Evolutionary conservation across 2,113 vertebrate species (phyloP), one percentile per base, ranked within the genome.

Genomic region (Misgurnus anguillicaudatus): DNA sequence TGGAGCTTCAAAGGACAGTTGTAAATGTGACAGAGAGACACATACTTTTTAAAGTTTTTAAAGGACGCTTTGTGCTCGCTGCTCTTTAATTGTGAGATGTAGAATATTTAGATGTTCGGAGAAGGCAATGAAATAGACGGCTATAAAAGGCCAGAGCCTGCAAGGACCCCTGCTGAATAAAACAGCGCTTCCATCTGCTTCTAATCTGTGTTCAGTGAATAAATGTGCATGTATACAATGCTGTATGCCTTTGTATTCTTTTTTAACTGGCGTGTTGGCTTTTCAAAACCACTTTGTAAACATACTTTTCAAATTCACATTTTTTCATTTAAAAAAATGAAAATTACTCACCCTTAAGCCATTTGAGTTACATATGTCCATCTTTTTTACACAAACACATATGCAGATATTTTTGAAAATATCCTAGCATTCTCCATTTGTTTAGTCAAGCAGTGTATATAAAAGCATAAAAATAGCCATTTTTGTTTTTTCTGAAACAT

Each of bases 111-210:
- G 51, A 71, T 82, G 48, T 53, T 42, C 48, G 36, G 60, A 36
- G 21, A 77, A 65, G 58, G 65, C 60, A 48, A 31, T 57, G 41
- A 71, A 60, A 72, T 62, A 47, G 51, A 21, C 0, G 16, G 42
- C 21, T 63, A 51, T 81, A 79, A 82, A 64, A 63, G 72, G 41
- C 72, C 39, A 47, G 21, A 61, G 13, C 38, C 39, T 75, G 53
- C 62, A 51, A 39, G 41, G 36, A 77, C 39, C 58, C 66, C 67
- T 39, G 64, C 70, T 79, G 63, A 82, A 73, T 55, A 45, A 78
- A 78, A 42, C 57, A 36, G 19, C 16, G 9, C n/a, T 48, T 67
- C 64, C 81, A 83, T 83, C 77, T 83, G 81, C 47, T 75, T 79
- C 57, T 24, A 70, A 75, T 82, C 47, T 73, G 80, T 62, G 68